A percentile compares a stretch with the other conserved stretches of the same genome.
These are phyloP conservation scores for Picathartes gymnocephalus DNA, from an alignment of 2,113 vertebrate species.

Conservation along the genomic window DNA sequence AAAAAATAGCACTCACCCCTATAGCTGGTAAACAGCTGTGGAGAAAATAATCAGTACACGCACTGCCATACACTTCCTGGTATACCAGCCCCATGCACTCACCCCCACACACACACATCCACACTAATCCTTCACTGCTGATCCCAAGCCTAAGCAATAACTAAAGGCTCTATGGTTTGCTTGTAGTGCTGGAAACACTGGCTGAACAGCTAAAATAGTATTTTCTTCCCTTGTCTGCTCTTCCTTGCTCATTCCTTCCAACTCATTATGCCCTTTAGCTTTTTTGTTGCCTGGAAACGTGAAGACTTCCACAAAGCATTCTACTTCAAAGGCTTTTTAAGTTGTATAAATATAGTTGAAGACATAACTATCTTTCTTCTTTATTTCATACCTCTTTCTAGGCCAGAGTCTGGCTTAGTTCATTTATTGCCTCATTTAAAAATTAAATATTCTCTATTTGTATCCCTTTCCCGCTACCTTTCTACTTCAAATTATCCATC, in stretches of 20 bases:
- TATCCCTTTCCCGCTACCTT: slow-evolving; percentile 38
- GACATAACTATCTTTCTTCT: slow-evolving; percentile 53
- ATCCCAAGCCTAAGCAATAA: slow-evolving; percentile 59
- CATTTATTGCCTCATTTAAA: slow-evolving; percentile 72
- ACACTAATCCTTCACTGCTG: slow-evolving; percentile 7
- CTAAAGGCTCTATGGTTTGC: slow-evolving; percentile 62
- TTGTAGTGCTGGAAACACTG: slow-evolving; percentile 68
- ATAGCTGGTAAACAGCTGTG: slow-evolving; percentile 58
- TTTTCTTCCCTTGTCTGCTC: not conserved
- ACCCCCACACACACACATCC: not conserved
- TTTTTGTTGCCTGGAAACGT: slow-evolving; percentile 47
- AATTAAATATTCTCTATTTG: slow-evolving; percentile 55
- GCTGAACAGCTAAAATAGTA: slow-evolving; percentile 59
- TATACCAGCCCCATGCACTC: slow-evolving; percentile 12
- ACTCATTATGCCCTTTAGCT: slow-evolving; percentile 8
- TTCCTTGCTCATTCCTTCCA: not conserved
- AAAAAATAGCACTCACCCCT: slow-evolving; percentile 63
- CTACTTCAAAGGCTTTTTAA: slow-evolving; percentile 58
- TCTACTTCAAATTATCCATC: slow-evolving; percentile 54
- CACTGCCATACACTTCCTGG: not conserved
- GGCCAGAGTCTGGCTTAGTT: slow-evolving; percentile 59
- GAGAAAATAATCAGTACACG: slow-evolving; percentile 63
- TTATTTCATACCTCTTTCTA: slow-evolving; percentile 49
- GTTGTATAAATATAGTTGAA: slow-evolving; percentile 72
- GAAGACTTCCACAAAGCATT: slow-evolving; percentile 47